Evolutionary conservation across 1,140 invertebrate species (phyloP).

Genomic region (Oreohelix idahoensis): DNA sequence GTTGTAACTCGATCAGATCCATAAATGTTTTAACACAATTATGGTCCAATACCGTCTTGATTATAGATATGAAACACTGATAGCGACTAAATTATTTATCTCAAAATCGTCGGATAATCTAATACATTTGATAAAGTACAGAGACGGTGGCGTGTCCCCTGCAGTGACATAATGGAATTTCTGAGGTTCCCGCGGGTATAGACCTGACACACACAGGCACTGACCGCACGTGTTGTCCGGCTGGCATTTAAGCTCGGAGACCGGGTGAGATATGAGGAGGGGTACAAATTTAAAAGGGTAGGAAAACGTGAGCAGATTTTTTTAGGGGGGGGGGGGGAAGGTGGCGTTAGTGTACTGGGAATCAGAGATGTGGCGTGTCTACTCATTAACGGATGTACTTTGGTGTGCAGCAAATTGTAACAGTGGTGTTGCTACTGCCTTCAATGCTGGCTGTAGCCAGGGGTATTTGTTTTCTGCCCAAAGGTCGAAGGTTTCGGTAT

Average conservation of each 20-base stretch:
- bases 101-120: constrained; percentile 53
- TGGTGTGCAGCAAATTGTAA: not conserved
- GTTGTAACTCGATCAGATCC: constrained; percentile 50
- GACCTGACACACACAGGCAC: constrained; percentile 18
- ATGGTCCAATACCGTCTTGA: constrained; percentile 48
- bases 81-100: constrained; percentile 63
- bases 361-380: constrained; percentile 5
- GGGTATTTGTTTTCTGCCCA: no score
- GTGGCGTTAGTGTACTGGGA: not conserved
- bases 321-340: not conserved
- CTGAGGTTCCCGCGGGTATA: constrained; percentile 18
- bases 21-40: constrained; percentile 60
- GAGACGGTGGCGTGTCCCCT: constrained; percentile 38
- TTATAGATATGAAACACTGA: constrained; percentile 66
- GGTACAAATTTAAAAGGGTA: not conserved
- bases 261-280: not conserved
- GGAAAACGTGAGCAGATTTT: not conserved
- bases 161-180: constrained; percentile 51
- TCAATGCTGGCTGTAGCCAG: no score
- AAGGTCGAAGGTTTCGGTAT: no score
- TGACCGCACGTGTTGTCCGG: constrained; percentile 37
- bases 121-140: constrained; percentile 61
- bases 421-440: no score
- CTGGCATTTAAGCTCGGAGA: not conserved
- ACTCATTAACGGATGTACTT: not conserved